Evolutionary conservation across 1,140 invertebrate species (phyloP), one percentile per base, ranked within the genome.

Genomic region (Gryllus bimaculatus): DNA sequence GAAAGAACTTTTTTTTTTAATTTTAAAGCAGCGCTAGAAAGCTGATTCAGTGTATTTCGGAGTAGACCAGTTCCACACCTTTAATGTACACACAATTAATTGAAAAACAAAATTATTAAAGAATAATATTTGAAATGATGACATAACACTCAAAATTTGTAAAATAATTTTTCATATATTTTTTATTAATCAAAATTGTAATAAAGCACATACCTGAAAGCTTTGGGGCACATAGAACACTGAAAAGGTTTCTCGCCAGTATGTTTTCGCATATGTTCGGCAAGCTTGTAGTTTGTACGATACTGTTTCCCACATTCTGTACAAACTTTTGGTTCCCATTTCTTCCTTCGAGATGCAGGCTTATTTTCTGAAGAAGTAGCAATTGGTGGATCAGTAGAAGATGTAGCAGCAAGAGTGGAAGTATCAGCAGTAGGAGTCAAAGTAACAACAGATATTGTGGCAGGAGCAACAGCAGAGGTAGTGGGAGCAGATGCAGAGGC

Each of bases 201-300:
- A 39, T 39, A 39, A 39, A 39, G 26, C 26, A 39, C 54, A 13
- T 18, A 66, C 54, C 54, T 84, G 84, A 94, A 94, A 18, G 90
- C 89, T 83, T 94, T 94, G 8, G 92, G 91, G 84, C 94, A 95
- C 47, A 91, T 87, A 8, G 89, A 85, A 85, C 94, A 96, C 74
- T 92, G 89, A 84, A 92, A 95, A 15, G 93, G 93, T 83, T 93
- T 94, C 83, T 95, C 92, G 1, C 93, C 93, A 0, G 93, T 94
- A 82, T 95, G 93, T n/a, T 90, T 91, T n/a, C 92, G 84, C 85
- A 91, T 90, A 83, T 97, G 96, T 78, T 92, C 92, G 80, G 90
- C 90, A n/a, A 93, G 83, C 83, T 93, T 90, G 78, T 90, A 90
- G 84, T 90, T 90, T 0, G 89, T 89, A 75, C 87, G 85, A 82